phyloP scores from a whole-genome alignment of 2,888 invertebrate genomes.

The Orchesella flavescens region DNA sequence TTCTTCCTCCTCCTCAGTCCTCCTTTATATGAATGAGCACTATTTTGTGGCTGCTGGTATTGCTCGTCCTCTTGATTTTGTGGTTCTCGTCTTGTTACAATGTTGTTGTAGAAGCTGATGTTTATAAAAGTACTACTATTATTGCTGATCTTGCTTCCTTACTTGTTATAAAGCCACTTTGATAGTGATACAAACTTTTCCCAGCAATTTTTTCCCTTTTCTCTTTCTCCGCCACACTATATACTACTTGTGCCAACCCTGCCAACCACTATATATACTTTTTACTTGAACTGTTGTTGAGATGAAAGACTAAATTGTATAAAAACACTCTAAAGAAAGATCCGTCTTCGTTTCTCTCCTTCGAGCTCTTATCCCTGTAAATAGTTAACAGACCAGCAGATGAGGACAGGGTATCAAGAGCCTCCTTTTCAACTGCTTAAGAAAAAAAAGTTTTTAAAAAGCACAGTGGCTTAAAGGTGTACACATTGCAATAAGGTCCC shows the following conservation, averaged over 20 bases:
- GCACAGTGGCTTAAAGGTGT: constrained; percentile 28
- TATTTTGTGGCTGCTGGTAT: constrained; percentile 45
- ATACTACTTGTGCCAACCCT: no score
- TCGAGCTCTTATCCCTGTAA: constrained; percentile 13
- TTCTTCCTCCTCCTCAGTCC: constrained; percentile 21
- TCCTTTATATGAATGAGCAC: constrained; percentile 43
- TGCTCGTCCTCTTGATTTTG: constrained; percentile 41
- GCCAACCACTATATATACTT: neutral
- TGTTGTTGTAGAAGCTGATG: constrained; percentile 18
- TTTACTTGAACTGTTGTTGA: constrained; percentile 22
- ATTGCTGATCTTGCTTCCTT: constrained; percentile 55
- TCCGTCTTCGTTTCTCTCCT: constrained; percentile 19
- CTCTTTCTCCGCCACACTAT: neutral
- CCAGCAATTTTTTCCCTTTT: constrained; percentile 5
- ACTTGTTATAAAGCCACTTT: constrained; percentile 41
- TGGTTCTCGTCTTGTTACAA: neutral
- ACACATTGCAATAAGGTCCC: constrained; percentile 5
- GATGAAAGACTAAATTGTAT: constrained; percentile 32
- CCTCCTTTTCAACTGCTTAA: constrained; percentile 27
- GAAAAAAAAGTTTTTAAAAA: constrained; percentile 36
- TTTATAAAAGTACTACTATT: constrained; percentile 26
- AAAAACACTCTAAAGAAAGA: constrained; percentile 40
- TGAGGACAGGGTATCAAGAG: constrained; percentile 23
- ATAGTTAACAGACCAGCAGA: constrained; percentile 33
- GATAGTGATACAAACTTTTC: constrained; percentile 43